Percentiles rank a stretch among this genome's conserved stretches.
phyloP scores from a whole-genome alignment of 2,113 vertebrate genomes.

The Stictonetta naevosa region DNA sequence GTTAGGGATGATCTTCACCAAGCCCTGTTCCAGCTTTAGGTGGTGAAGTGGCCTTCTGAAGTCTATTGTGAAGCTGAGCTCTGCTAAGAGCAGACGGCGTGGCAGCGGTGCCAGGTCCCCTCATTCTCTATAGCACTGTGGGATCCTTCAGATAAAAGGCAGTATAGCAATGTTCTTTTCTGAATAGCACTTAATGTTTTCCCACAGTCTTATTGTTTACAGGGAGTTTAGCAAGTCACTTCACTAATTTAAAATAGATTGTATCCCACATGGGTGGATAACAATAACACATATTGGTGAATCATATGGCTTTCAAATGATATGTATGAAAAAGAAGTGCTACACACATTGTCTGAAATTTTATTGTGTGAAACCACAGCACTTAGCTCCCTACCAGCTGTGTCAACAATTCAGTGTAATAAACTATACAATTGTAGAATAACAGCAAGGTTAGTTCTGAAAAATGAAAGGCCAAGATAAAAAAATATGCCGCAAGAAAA shows the following conservation, averaged over 20 bases:
- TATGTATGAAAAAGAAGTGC: slow-evolving; percentile 68
- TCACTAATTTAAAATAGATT: slow-evolving; percentile 72
- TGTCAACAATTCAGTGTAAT: slow-evolving; percentile 66
- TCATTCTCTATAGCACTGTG: slow-evolving; percentile 54
- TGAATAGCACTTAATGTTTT: slow-evolving; percentile 71
- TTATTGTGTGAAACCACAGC: slow-evolving; percentile 74
- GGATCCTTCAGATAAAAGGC: slow-evolving; percentile 67
- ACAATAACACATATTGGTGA: slow-evolving; percentile 73
- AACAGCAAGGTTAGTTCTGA: slow-evolving; percentile 55
- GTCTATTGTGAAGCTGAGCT: slow-evolving; percentile 18
- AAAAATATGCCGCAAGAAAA: background rate
- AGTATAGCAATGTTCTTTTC: slow-evolving; percentile 64
- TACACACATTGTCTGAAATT: slow-evolving; percentile 71
- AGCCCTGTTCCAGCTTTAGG: background rate
- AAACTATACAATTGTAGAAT: slow-evolving; percentile 58
- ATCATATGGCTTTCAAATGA: slow-evolving; percentile 72
- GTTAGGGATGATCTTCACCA: background rate
- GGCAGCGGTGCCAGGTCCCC: slow-evolving; percentile 53
- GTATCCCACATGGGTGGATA: slow-evolving; percentile 68
- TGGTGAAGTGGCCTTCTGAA: background rate
- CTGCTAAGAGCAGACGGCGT: background rate
- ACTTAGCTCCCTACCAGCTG: slow-evolving; percentile 73
- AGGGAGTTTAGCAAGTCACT: slow-evolving; percentile 69
- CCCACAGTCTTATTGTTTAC: slow-evolving; percentile 74
- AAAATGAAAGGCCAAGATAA: slow-evolving; percentile 13